Base-by-base conservation (phyloP, 2,113 vertebrate species). In the Hipposideros armiger region DNA sequence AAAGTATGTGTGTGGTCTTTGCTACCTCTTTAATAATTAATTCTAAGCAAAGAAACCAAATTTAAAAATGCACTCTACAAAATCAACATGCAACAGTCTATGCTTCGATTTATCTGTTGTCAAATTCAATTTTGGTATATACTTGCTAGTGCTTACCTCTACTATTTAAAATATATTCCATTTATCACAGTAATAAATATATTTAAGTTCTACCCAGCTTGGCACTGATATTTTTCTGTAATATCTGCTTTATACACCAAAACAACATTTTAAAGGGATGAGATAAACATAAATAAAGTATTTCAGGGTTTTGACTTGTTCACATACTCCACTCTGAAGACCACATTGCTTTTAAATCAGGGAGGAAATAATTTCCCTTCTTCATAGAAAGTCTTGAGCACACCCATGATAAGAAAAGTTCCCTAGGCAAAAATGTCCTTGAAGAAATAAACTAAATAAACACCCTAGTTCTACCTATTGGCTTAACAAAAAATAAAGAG, bases 391-490 rank as follows among this genome's bases (percentile, higher is more conserved):
- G 7, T 74, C 15, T 77, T 72, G 40, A 76, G 7, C 81, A 96
- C 4, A 67, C 10, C 26, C 32, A 42, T 86, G 42, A 80, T 11
- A 32, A 72, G 26, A 32, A 72, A 20, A 52, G 42, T 72, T 95
- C 56, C 47, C 32, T 47, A 62, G 4, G 9, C 9, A 92, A 94
- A 77, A 62, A 50, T 69, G 36, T 22, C 2, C 45, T 64, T 76
- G 11, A 94, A 94, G 36, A 94, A 90, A 91, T 54, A 83, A 90
- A 45, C 20, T 94, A 77, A 90, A 30, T 74, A 84, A 87, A 78
- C 17, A 70, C 8, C 10, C 19, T 3, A 3, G 0, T 54, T 85
- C 67, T 94, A 81, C 5, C 7, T 67, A 50, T 40, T 76, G 7
- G 17, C 6, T 92, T 84, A 90, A 85, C 10, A 50, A 56, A 78